Conservation (phyloP, 1,140 invertebrate genomes). For the Linepithema humile region DNA sequence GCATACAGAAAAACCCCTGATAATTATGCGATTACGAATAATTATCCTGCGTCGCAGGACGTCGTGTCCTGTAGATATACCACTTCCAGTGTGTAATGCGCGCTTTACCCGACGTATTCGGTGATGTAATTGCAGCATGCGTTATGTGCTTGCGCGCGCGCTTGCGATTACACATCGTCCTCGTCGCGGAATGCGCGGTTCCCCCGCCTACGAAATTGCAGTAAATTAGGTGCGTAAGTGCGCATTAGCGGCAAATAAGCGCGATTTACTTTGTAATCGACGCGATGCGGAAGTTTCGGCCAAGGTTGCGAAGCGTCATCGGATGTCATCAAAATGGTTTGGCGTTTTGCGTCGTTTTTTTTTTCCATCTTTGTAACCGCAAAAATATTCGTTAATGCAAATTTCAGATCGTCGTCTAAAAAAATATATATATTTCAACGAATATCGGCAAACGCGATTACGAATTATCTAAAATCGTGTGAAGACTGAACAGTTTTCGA, state of each 20-base stretch:
- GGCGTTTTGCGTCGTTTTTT: conserved; percentile 4
- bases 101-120: not conserved
- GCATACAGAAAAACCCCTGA: conserved; percentile 10
- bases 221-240: conserved; percentile 49
- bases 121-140: conserved; percentile 45
- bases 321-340: conserved; percentile 13
- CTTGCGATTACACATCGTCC: not conserved
- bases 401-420: too few species aligned
- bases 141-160: conserved; percentile 31
- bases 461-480: not conserved
- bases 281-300: conserved; percentile 24
- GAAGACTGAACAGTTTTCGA: not conserved
- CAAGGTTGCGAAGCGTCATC: conserved; percentile 15
- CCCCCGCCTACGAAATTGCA: conserved; percentile 32
- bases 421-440: too few species aligned
- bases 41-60: conserved; percentile 33
- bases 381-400: not conserved
- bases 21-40: conserved; percentile 52
- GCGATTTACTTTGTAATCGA: conserved; percentile 26
- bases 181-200: conserved; percentile 24
- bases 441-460: not conserved
- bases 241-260: conserved; percentile 36
- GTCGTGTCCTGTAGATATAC: conserved; percentile 25
- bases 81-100: not conserved
- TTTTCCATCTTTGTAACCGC: not conserved